These are phyloP conservation scores for Eunapius fragilis DNA, from an alignment of 37 sponge, comb jelly and placozoan species.

Conservation along the genomic window DNA sequence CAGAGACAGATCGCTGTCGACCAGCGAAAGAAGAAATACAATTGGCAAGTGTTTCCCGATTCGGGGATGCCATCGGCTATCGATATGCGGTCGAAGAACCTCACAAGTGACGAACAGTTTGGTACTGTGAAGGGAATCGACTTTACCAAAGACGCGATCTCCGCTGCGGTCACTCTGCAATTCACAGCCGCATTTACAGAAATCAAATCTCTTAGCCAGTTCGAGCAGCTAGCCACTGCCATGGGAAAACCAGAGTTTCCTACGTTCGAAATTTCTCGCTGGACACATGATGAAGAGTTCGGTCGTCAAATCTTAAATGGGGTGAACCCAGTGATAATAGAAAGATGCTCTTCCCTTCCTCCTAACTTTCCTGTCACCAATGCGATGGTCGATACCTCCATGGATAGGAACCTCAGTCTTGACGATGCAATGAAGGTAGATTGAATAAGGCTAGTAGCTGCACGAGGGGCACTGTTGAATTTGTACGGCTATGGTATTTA, in stretches of 20 bases:
- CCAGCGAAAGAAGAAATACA: conserved; percentile 2
- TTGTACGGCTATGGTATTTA: too few relatives aligned
- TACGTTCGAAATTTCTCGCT: conserved; percentile 18
- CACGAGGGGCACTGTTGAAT: too few relatives aligned
- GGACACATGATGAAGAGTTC: conserved; percentile 63
- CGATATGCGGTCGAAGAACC: background rate
- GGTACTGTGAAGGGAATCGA: conserved; percentile 8
- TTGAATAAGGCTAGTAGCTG: too few relatives aligned
- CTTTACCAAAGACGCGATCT: background rate
- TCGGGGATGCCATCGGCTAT: conserved; percentile 12
- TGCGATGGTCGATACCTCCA: conserved; percentile 27
- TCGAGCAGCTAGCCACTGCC: background rate
- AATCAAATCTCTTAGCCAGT: background rate
- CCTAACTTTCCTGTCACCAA: conserved; percentile 65
- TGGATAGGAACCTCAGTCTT: conserved; percentile 17
- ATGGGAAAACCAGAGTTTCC: background rate
- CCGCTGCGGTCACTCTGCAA: background rate
- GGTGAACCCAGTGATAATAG: conserved; percentile 44
- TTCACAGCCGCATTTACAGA: background rate
- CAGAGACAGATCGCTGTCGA: conserved; percentile 5
- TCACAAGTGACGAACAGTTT: conserved; percentile 46
- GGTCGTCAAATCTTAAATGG: conserved; percentile 72
- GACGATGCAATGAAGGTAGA: conserved; percentile 63
- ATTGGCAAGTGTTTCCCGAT: conserved; percentile 24
- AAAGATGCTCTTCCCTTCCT: conserved; percentile 17